Conservation (phyloP, 2,113 vertebrate genomes). For the Seriola aureovittata region DNA sequence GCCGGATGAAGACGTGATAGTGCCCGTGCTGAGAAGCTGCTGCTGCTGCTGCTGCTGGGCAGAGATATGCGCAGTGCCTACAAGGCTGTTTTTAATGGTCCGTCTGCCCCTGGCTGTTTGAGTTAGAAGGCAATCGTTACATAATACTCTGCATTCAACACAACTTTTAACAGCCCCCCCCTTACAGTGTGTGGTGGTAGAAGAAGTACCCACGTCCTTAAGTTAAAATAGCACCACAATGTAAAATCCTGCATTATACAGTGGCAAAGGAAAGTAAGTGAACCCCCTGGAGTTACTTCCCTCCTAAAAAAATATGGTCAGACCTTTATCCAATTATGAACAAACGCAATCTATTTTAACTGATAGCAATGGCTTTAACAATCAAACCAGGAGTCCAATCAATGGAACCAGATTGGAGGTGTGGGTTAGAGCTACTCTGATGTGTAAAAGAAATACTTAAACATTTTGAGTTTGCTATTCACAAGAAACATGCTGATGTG, state of each 20-base stretch:
- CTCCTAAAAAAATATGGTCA: too few species aligned
- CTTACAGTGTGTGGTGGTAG: neutral
- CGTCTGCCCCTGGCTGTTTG: neutral
- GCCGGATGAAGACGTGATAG: constrained; percentile 21
- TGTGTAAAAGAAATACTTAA: too few species aligned
- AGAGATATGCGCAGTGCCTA: constrained; percentile 30
- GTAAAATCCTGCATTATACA: neutral
- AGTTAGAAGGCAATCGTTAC: constrained; percentile 23
- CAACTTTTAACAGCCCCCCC: constrained; percentile 28
- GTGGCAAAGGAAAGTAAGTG: too few species aligned
- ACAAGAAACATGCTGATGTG: too few species aligned
- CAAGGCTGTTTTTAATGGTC: neutral
- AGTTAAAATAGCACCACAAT: constrained; percentile 14
- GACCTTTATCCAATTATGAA: too few species aligned
- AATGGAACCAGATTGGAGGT: too few species aligned
- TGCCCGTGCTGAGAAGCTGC: neutral
- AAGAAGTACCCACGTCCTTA: neutral
- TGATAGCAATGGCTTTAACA: too few species aligned
- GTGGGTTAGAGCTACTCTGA: too few species aligned
- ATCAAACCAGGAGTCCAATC: too few species aligned
- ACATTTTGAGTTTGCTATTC: too few species aligned
- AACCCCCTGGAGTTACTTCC: too few species aligned
- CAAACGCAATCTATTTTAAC: too few species aligned
- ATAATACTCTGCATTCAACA: constrained; percentile 39
- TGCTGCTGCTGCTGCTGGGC: constrained; percentile 5